A percentile compares a stretch with the other conserved stretches of the same genome.
Evolutionary conservation across 2,797 vertebrate species (phyloP).

Genomic region (Cynodonichthys magdalenae): DNA sequence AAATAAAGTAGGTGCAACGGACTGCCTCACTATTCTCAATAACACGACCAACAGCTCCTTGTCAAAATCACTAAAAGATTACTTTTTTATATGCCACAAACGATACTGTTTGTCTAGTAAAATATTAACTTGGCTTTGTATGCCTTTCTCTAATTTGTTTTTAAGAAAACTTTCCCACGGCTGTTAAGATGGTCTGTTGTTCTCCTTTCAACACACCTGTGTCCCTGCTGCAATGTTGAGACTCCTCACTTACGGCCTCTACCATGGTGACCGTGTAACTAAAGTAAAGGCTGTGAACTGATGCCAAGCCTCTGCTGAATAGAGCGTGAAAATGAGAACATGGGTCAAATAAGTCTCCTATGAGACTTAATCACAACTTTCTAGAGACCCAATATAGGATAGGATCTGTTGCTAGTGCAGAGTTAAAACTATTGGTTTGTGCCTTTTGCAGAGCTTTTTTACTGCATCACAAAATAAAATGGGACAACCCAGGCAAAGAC

Average conservation of each 20-base stretch:
- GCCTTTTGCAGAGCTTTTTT: conserved; percentile 80
- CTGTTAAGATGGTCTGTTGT: conserved; percentile 70
- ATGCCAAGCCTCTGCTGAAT: conserved; percentile 75
- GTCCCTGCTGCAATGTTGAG: conserved; percentile 58
- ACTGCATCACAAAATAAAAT: conserved; percentile 52
- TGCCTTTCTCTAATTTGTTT: conserved; percentile 60
- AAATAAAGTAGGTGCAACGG: too few relatives aligned
- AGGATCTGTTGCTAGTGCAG: not conserved
- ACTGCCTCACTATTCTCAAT: not conserved
- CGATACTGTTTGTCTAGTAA: conserved; percentile 41
- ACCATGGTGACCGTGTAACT: conserved; percentile 81
- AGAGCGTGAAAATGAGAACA: conserved; percentile 57
- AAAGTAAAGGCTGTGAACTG: conserved; percentile 67
- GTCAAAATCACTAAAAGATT: not conserved
- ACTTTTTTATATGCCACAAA: not conserved
- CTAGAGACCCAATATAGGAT: conserved; percentile 1
- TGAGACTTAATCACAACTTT: conserved; percentile 28
- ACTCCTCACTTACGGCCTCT: conserved; percentile 78
- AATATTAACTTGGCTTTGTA: conserved; percentile 71
- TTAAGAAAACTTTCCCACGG: conserved; percentile 83
- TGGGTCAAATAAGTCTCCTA: conserved; percentile 28
- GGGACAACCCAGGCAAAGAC: conserved; percentile 79
- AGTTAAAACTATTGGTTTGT: not conserved
- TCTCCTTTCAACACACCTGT: conserved; percentile 85
- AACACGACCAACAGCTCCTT: too few relatives aligned